Evolutionary conservation across 2,888 invertebrate genomes (phyloP), one percentile per base, ranked within the genome.

Genomic region (Geophilus truncorum): DNA sequence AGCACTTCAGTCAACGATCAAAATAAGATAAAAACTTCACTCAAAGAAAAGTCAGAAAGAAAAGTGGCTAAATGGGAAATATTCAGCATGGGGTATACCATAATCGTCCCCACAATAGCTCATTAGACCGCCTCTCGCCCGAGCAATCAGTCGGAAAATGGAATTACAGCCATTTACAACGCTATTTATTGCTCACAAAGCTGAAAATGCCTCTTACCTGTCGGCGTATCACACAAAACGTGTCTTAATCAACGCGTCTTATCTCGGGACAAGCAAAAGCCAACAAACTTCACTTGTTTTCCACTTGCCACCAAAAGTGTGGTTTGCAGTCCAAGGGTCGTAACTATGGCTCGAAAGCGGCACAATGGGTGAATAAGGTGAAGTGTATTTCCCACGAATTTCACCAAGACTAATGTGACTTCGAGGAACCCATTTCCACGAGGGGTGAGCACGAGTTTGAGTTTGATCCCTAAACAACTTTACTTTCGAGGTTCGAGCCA

Each of bases 311-410:
- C 28, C n/a, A n/a, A 25, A 10, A 10, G 62, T 45, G 45, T 45
- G 18, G 45, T 6, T 23, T 23, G 23, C 3, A 62, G 23, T 62
- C 57, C 40, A 40, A 15, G 45, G 21, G 51, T 51, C 51, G 18
- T 5, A 45, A 51, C 18, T 51, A 7, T 18, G n/a, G n/a, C n/a
- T n/a, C n/a, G n/a, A n/a, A n/a, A n/a, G n/a, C n/a, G n/a, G n/a
- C n/a, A n/a, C n/a, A n/a, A n/a, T n/a, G n/a, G n/a, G n/a, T n/a
- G n/a, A n/a, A 62, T n/a, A 70, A 10, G 12, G n/a, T 70, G 70
- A 70, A n/a, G 70, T 70, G 70, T 28, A 70, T 70, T 70, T 70
- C 70, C 70, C 70, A 70, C 70, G 70, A 70, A 28, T 70, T 70
- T 70, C 70, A 51, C 70, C 28, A 70, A 70, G 70, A 70, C 28